Conservation (phyloP, 2,888 invertebrate species). For the Dinocampus coccinellae region DNA sequence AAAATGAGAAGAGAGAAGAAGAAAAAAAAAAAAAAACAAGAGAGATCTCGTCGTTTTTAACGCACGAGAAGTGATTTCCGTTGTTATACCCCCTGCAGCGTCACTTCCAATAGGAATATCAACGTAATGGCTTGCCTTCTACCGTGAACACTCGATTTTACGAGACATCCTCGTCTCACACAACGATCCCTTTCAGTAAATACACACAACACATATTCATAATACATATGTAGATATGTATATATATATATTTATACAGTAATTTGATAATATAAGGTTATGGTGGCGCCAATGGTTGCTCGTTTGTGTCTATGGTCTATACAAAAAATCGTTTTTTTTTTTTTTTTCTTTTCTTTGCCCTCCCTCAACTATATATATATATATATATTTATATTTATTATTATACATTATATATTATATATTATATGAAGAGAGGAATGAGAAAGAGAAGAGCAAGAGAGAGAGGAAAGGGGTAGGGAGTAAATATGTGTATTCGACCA, state of each 20-base stretch:
- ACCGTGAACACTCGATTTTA: slow-evolving; percentile 60
- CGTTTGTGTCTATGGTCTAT: slow-evolving; percentile 18
- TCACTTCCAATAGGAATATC: slow-evolving; percentile 33
- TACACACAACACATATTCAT: slow-evolving; percentile 1
- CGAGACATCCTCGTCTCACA: slow-evolving; percentile 53
- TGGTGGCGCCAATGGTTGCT: slow-evolving; percentile 59
- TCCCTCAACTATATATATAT: slow-evolving; percentile 3
- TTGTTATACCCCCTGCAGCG: slow-evolving; percentile 19
- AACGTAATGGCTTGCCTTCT: slow-evolving; percentile 41
- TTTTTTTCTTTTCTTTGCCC: background rate
- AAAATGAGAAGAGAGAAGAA: background rate
- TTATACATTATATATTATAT: background rate
- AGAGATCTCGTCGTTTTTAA: slow-evolving; percentile 21
- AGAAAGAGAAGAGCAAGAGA: no score
- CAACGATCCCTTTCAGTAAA: slow-evolving; percentile 43
- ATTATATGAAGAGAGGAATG: no score
- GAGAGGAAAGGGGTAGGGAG: background rate
- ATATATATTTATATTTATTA: slow-evolving; percentile 13
- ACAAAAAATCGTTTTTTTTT: slow-evolving; percentile 8
- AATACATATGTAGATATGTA: slow-evolving; percentile 26
- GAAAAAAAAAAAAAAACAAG: background rate
- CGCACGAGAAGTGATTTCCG: slow-evolving; percentile 29
- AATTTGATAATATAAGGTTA: slow-evolving; percentile 65
- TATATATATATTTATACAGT: slow-evolving; percentile 45
- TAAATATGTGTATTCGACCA: background rate